Base-by-base conservation (phyloP, 1,140 invertebrate genomes). In the Whitmania pigra region DNA sequence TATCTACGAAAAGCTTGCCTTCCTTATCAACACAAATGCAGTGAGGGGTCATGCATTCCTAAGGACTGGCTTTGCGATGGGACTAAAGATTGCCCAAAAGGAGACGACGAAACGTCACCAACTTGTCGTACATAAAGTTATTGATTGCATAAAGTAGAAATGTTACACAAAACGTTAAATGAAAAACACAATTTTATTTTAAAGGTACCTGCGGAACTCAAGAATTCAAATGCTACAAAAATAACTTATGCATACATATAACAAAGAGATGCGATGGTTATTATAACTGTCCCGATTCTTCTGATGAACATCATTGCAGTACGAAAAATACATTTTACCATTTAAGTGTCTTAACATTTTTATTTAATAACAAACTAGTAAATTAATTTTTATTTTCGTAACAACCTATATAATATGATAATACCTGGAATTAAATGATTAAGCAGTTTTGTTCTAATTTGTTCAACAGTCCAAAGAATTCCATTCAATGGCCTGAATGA, bases 11-110 rank as follows among this genome's bases (percentile, higher is more conserved):
- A 36, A 63, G 57, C 22, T 13, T 63, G 57, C 20, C 57, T 25
- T 25, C 57, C 57, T 31, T 25, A 22, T n/a, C 57, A 63, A 31
- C 29, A 63, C 57, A 63, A 63, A 31, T 63, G 57, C 57, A 22
- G 11, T 9, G 57, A 63, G 11, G 57, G 57, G 2, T 25, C 15
- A 1, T 63, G 57, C 18, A n/a, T 63, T 11, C 57, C 7, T 31
- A 63, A 63, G 9, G 57, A 63, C 20, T 63, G 57, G 57, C 57
- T 63, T 22, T 63, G 57, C 11, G 57, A 63, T 63, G 57, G 57
- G 18, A 63, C 29, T 20, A 63, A 31, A 63, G 57, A 63, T 63
- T 63, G 57, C 22, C 22, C 57, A 25, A 18, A 18, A 13, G 57
- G 57, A 25, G 57, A 63, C 11, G 57, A 63, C 57, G 57, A 63